Percentiles rank a stretch among this genome's conserved stretches.
Conservation (phyloP, 2,113 vertebrate species). For the Tonatia bakeri region DNA sequence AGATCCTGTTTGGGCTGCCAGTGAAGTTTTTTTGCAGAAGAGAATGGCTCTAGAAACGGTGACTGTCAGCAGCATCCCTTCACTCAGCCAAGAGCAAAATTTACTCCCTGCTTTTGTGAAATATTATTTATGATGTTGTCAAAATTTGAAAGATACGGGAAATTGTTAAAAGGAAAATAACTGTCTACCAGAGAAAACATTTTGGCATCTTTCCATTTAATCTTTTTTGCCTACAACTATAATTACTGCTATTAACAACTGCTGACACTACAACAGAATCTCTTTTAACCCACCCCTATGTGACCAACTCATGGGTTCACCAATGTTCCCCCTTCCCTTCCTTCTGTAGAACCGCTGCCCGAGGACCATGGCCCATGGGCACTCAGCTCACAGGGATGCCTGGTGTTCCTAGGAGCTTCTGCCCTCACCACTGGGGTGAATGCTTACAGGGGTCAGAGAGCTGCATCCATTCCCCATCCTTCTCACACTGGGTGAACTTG, state of each 20-base stretch:
- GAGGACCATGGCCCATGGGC: background rate
- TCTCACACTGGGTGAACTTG: background rate
- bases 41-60: background rate
- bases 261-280: background rate
- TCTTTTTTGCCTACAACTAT: background rate
- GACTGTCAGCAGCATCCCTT: background rate
- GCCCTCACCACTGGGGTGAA: background rate
- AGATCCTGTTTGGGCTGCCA: background rate
- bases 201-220: slow-evolving; percentile 24
- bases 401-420: background rate
- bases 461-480: background rate
- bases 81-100: background rate
- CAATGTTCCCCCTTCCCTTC: background rate
- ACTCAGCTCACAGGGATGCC: background rate
- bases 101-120: slow-evolving; percentile 33
- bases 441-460: background rate
- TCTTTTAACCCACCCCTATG: background rate
- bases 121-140: slow-evolving; percentile 38
- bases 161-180: slow-evolving; percentile 26
- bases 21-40: background rate
- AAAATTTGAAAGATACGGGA: slow-evolving; percentile 29
- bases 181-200: background rate
- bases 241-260: background rate
- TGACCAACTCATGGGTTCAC: background rate
- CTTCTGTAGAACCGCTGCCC: background rate